Base-by-base conservation (phyloP, 2,888 invertebrate genomes). In the Cryptocephalus primarius region DNA sequence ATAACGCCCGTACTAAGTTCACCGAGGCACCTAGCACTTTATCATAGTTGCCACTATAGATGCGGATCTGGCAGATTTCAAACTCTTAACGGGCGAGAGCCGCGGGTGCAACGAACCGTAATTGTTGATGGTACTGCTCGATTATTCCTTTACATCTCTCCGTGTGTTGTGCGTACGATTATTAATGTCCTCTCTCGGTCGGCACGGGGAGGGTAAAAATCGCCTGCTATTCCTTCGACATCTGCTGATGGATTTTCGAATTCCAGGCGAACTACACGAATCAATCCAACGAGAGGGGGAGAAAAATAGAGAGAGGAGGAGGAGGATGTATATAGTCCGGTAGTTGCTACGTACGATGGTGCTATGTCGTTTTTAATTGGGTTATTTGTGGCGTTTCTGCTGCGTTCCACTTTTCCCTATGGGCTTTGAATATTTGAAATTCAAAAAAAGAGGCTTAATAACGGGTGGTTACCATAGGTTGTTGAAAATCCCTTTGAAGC, bases 1-100 rank as follows among this genome's bases (percentile, higher is more conserved):
- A 22, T 22, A 22, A 22, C 6, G 22, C 22, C 22, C 22, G 22
- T 22, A 22, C 22, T 22, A 22, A 22, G 22, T 22, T 22, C 22
- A 22, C 22, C 22, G 22, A 22, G 22, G 22, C 22, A 22, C 22
- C 46, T 54, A 50, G 60, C 56, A 60, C 57, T 61, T 61, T 62
- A 61, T 62, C 61, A 61, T 62, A 62, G 60, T 58, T 57, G 58
- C 58, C 58, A 58, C 58, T 53, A 56, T 53, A 61, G 60, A 62
- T 62, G 60, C 59, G 60, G 62, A 62, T 62, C 61, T 55, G 60
- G 60, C 60, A 61, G 61, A 62, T 62, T 60, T 61, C 62, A 59
- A 54, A 59, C 58, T 57, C 22, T 22, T 22, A 22, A 22, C 22
- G 22, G 22, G 22, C 22, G 60, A 60, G 59, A 58, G 57, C 57